Percentiles rank a stretch among this genome's conserved stretches.
phyloP scores from a whole-genome alignment of 2,113 vertebrate species.

The Pipra filicauda region DNA sequence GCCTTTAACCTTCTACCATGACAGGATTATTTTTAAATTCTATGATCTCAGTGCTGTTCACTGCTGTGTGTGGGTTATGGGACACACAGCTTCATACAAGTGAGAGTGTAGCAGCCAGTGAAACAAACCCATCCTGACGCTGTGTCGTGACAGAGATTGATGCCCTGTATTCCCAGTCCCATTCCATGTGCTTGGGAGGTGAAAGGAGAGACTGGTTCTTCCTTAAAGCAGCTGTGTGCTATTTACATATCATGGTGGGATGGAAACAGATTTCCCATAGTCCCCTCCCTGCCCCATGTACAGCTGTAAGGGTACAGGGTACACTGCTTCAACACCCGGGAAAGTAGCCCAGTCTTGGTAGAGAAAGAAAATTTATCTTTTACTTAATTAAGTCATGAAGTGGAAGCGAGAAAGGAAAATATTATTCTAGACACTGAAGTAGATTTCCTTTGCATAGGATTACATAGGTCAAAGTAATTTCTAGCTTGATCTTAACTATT shows the following conservation, averaged over 20 bases:
- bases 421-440: not conserved
- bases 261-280: not conserved
- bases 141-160: not conserved
- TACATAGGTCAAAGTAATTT: slow-evolving; percentile 1
- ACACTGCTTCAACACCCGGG: not conserved
- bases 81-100: not conserved
- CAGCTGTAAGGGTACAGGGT: not conserved
- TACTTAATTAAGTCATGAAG: not conserved
- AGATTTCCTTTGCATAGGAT: not conserved
- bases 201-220: not conserved
- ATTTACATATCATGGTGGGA: not conserved
- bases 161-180: not conserved
- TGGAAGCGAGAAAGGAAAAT: not conserved
- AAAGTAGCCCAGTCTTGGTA: not conserved
- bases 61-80: not conserved
- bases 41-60: not conserved
- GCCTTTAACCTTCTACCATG: not conserved
- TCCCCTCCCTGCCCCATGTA: not conserved
- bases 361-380: not conserved
- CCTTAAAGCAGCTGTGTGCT: not conserved
- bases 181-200: not conserved
- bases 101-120: not conserved
- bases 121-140: not conserved
- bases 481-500: not conserved
- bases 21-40: not conserved